These are phyloP conservation scores for Oopsacas minuta DNA, from an alignment of 37 sponge, comb jelly and placozoan genomes.

Conservation along the genomic window DNA sequence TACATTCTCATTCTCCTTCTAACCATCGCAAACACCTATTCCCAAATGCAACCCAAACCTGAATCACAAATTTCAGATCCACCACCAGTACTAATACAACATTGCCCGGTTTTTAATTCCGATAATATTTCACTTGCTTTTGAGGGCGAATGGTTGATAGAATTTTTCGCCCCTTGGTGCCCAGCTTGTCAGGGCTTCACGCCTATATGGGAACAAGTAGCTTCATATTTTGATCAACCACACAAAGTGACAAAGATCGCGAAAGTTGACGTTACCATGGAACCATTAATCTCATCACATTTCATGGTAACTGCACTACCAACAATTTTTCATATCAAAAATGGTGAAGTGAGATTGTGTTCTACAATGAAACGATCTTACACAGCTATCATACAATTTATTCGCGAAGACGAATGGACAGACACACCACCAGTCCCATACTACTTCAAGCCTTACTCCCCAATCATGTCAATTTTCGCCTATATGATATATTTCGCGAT, in stretches of 20 bases:
- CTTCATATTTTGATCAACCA: background rate
- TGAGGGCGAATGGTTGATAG: background rate
- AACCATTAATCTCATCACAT: background rate
- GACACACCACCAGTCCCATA: background rate
- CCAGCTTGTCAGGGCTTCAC: background rate
- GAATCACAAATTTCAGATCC: too few relatives aligned
- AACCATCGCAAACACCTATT: too few relatives aligned
- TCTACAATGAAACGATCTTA: background rate
- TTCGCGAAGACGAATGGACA: background rate
- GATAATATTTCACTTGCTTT: conserved; percentile 1
- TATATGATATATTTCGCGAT: background rate
- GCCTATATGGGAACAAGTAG: background rate
- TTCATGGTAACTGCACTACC: background rate
- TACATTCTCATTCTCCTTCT: too few relatives aligned
- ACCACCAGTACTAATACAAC: background rate
- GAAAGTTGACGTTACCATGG: background rate
- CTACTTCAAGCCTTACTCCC: background rate
- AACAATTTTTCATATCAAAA: background rate
- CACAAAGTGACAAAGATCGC: background rate
- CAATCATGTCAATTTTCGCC: background rate
- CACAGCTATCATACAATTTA: background rate
- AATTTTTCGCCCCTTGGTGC: conserved; percentile 8
- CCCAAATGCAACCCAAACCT: too few relatives aligned
- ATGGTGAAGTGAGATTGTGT: background rate
- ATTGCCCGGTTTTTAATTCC: background rate